Conservation (phyloP, 2,797 vertebrate genomes). For the Chiloscyllium punctatum region DNA sequence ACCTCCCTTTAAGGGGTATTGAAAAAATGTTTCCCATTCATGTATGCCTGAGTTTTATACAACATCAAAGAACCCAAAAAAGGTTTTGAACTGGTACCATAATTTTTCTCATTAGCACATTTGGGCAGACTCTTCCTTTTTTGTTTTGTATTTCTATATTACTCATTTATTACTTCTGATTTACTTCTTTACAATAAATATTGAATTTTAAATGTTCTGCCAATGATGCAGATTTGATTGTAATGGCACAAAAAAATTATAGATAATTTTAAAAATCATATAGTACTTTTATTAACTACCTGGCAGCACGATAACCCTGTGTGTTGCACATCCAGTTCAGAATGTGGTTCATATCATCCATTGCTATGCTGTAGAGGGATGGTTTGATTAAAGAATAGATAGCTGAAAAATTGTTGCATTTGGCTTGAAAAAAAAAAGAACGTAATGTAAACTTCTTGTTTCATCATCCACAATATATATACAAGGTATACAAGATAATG, state of each 20-base stretch:
- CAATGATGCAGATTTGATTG: background rate
- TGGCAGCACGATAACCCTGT: background rate
- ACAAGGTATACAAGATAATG: too few relatives aligned
- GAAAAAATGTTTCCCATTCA: background rate
- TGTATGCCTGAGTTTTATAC: background rate
- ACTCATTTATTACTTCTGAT: background rate
- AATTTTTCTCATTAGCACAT: background rate
- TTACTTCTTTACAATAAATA: background rate
- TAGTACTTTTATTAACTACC: background rate
- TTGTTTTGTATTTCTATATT: background rate
- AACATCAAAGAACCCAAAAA: too few relatives aligned
- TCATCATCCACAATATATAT: background rate
- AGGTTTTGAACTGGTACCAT: background rate
- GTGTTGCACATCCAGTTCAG: background rate
- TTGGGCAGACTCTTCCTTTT: background rate
- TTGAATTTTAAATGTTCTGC: background rate
- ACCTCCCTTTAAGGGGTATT: background rate
- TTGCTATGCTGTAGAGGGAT: background rate
- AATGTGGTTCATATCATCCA: background rate
- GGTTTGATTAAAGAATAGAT: background rate
- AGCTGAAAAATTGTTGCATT: background rate
- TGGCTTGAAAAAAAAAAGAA: background rate
- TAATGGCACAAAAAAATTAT: background rate
- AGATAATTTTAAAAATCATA: too few relatives aligned
- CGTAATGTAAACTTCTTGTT: background rate